These are phyloP conservation scores for Gonioctena quinquepunctata DNA, from an alignment of 1,140 invertebrate genomes.

Conservation along the genomic window DNA sequence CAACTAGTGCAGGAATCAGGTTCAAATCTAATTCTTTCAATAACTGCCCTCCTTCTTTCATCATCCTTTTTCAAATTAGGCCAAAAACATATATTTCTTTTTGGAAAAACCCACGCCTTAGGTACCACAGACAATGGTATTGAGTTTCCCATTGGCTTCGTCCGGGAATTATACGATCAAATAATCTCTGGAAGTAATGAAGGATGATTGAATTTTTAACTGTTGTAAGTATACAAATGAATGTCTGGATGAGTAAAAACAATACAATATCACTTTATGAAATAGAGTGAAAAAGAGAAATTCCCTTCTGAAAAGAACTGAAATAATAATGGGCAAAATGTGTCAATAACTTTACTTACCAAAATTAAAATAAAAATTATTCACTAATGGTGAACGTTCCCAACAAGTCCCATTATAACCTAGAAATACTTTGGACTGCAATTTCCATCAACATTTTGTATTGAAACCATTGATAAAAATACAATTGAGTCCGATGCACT, in stretches of 20 bases:
- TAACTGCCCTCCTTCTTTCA: background rate
- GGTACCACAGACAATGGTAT: background rate
- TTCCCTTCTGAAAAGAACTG: background rate
- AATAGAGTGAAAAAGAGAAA: background rate
- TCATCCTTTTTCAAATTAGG: background rate
- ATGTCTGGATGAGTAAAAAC: background rate
- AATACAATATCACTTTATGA: constrained; percentile 6
- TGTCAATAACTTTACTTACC: background rate
- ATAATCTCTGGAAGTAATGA: background rate
- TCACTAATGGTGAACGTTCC: background rate
- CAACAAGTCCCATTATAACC: background rate
- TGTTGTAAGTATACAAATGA: background rate
- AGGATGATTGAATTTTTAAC: background rate
- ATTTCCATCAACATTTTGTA: background rate
- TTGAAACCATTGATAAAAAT: background rate
- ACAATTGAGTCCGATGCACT: constrained; percentile 1
- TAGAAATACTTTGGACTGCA: background rate
- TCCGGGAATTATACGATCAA: background rate
- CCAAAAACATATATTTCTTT: background rate
- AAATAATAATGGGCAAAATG: background rate
- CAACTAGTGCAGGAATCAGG: background rate
- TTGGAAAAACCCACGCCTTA: background rate
- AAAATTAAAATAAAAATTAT: constrained; percentile 5
- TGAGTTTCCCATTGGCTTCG: constrained; percentile 6
- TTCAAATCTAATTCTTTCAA: background rate